These are phyloP conservation scores for Psilanteris sp. DNA, from an alignment of 1,140 invertebrate species.

Conservation along the genomic window DNA sequence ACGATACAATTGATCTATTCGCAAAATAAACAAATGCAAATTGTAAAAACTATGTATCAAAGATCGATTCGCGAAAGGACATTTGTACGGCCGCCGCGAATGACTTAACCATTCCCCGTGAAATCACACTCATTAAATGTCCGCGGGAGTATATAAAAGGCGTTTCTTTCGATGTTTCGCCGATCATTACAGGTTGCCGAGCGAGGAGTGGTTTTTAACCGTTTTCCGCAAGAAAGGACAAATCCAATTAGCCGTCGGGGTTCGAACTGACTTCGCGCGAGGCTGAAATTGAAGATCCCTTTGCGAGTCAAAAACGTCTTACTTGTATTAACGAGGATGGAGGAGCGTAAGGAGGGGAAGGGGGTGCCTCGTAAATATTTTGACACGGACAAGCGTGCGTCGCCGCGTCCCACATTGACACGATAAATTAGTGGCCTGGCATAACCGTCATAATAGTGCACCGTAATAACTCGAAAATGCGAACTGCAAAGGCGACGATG, in stretches of 20 bases:
- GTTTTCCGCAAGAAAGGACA: conserved; percentile 22
- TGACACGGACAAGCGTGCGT: conserved; percentile 23
- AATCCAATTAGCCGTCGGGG: conserved; percentile 1
- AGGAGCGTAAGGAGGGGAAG: too few species aligned
- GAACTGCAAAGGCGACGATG: conserved; percentile 20
- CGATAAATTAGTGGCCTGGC: conserved; percentile 39
- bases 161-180: conserved; percentile 10
- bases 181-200: conserved; percentile 8
- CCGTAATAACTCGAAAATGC: conserved; percentile 34
- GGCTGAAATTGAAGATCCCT: conserved; percentile 27
- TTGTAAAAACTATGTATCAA: too few species aligned
- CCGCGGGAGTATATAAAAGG: conserved; percentile 1
- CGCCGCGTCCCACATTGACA: conserved; percentile 43
- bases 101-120: conserved; percentile 7
- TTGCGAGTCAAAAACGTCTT: conserved; percentile 13
- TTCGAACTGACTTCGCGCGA: background rate
- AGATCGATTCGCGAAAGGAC: conserved; percentile 28
- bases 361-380: conserved; percentile 39
- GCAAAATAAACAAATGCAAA: too few species aligned
- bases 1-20: too few species aligned
- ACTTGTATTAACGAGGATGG: conserved; percentile 41
- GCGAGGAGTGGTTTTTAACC: conserved; percentile 17
- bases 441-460: conserved; percentile 35
- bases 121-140: conserved; percentile 26
- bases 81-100: conserved; percentile 29